These are phyloP conservation scores for Eubucco bourcierii DNA, from an alignment of 2,113 vertebrate genomes.

Conservation along the genomic window DNA sequence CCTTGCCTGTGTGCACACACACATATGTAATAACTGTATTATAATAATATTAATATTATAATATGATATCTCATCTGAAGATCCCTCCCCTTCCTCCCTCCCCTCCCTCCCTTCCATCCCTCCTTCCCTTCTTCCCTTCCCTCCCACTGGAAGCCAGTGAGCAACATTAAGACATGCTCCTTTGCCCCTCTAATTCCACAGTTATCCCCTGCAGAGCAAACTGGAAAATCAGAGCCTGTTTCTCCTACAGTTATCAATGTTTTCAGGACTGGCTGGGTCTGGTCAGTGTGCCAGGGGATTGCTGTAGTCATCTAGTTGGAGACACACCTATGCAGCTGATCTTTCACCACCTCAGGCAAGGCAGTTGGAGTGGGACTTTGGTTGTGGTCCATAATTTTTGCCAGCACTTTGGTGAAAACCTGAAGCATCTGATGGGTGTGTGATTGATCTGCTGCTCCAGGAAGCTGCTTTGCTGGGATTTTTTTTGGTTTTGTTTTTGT, in stretches of 20 bases:
- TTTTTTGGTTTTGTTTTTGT: neutral
- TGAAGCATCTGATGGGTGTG: neutral
- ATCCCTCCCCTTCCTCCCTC: too few species aligned
- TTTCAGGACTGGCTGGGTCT: neutral
- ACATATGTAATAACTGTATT: too few species aligned
- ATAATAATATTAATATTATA: neutral
- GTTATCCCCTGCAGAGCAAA: neutral
- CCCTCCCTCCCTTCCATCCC: neutral
- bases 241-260: accelerated
- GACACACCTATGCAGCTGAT: neutral
- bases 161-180: neutral
- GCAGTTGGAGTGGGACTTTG: neutral
- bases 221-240: neutral
- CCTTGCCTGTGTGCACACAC: neutral
- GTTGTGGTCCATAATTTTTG: neutral
- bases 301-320: accelerated
- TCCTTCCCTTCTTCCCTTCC: too few species aligned
- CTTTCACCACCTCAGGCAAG: neutral
- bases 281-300: neutral
- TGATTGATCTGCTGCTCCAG: neutral
- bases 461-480: neutral
- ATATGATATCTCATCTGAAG: too few species aligned
- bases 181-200: neutral
- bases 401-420: neutral
- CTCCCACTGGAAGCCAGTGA: neutral